Evolutionary conservation across 2,113 vertebrate species (phyloP).

Genomic region (Calyptomena viridis): DNA sequence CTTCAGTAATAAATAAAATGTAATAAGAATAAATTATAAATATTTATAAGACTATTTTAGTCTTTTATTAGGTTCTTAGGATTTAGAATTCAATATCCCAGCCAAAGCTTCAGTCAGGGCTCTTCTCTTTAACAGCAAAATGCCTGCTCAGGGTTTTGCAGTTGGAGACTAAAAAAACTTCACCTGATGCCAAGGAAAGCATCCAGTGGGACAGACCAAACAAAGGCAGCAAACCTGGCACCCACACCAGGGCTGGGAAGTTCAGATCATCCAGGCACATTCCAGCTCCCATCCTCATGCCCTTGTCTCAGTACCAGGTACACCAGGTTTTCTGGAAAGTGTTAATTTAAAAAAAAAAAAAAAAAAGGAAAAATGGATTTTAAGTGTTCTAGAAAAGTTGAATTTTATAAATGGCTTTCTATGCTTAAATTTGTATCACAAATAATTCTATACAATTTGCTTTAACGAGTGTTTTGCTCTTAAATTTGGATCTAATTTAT

Average conservation of each 20-base stretch:
- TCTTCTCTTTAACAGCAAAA: neutral
- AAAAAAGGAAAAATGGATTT: neutral
- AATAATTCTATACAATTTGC: neutral
- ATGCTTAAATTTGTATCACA: accelerated
- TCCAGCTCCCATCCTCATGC: neutral
- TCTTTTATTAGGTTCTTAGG: conserved; percentile 43
- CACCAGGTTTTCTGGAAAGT: accelerated
- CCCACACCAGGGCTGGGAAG: neutral
- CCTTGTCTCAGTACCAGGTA: neutral
- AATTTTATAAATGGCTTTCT: neutral
- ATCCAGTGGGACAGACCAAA: conserved; percentile 24
- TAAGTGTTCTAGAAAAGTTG: neutral
- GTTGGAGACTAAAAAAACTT: neutral
- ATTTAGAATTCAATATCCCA: conserved; percentile 39
- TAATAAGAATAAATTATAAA: conserved; percentile 57
- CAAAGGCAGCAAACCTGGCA: neutral
- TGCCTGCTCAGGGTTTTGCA: neutral
- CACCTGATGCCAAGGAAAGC: conserved; percentile 56
- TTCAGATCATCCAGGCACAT: neutral
- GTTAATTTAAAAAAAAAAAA: accelerated
- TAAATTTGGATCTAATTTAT: neutral
- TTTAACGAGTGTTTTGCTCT: neutral
- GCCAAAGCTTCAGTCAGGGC: conserved; percentile 19
- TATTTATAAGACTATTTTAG: conserved; percentile 62
- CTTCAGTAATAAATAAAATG: conserved; percentile 52